These are phyloP conservation scores for Tenualosa thibaudeaui DNA, from an alignment of 2,797 vertebrate species.

Conservation along the genomic window DNA sequence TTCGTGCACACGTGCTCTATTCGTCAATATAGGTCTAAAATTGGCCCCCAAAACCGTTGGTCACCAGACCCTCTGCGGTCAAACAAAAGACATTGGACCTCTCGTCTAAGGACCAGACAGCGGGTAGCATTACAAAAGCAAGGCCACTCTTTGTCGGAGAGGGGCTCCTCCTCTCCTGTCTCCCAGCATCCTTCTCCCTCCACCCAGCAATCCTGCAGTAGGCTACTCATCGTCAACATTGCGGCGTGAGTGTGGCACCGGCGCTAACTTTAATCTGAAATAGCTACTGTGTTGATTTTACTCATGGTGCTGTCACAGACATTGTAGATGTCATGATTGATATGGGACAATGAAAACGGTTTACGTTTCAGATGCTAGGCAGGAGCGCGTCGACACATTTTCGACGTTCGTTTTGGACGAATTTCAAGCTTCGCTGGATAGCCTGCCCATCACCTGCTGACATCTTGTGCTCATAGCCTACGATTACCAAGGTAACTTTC, in stretches of 20 bases:
- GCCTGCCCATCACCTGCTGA: slow-evolving; percentile 10
- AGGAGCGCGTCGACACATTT: background rate
- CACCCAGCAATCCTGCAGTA: slow-evolving; percentile 14
- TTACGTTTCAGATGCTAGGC: background rate
- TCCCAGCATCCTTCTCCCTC: background rate
- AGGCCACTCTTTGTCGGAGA: background rate
- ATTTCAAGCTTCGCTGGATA: slow-evolving; percentile 6
- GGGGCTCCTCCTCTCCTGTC: background rate
- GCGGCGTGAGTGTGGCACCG: background rate
- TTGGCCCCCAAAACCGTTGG: background rate
- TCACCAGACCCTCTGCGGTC: background rate
- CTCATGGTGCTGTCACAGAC: background rate
- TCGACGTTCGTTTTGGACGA: background rate
- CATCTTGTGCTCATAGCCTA: background rate
- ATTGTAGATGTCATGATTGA: background rate
- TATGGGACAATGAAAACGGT: background rate
- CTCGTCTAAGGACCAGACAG: background rate
- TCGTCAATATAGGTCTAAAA: background rate
- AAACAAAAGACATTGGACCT: background rate
- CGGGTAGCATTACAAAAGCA: background rate
- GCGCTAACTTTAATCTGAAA: slow-evolving; percentile 1
- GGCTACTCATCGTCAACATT: slow-evolving; percentile 8
- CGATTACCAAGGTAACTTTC: background rate
- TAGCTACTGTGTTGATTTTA: background rate
- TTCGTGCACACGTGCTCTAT: background rate